Evolutionary conservation across 1,140 invertebrate genomes (phyloP).

Genomic region (Drosophila leontia): DNA sequence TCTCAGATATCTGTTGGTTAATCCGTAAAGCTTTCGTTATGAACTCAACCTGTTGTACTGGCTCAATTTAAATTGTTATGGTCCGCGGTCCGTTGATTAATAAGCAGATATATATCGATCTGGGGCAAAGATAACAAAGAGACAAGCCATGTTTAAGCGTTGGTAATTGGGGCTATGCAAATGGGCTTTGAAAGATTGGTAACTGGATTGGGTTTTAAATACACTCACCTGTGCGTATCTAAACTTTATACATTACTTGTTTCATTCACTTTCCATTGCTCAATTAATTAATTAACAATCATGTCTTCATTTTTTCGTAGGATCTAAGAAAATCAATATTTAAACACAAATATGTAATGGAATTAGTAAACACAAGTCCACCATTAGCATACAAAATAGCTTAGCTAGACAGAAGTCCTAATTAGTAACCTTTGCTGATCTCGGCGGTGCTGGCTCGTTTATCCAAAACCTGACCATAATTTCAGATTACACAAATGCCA

Average conservation of each 20-base stretch:
- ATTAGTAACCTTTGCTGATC: constrained; percentile 21
- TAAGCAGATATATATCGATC: constrained; percentile 23
- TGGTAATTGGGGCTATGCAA: constrained; percentile 23
- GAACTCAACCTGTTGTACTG: constrained; percentile 49
- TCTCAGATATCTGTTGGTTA: constrained; percentile 23
- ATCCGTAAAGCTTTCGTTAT: constrained; percentile 48
- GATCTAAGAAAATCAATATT: background rate
- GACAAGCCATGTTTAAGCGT: constrained; percentile 2
- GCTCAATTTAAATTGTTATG: constrained; percentile 46
- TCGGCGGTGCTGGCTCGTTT: constrained; percentile 6
- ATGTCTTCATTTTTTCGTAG: background rate
- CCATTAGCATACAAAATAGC: constrained; percentile 5
- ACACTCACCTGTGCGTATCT: constrained; percentile 11
- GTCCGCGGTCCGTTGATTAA: constrained; percentile 21
- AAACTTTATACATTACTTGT: background rate
- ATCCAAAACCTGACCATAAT: constrained; percentile 23
- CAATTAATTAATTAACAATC: background rate
- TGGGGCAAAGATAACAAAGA: constrained; percentile 28
- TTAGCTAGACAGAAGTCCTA: background rate
- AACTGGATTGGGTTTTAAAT: background rate
- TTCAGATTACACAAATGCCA: constrained; percentile 32
- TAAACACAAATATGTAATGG: constrained; percentile 4
- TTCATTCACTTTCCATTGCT: background rate
- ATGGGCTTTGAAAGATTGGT: constrained; percentile 5
- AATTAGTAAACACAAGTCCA: background rate